These are phyloP conservation scores for Strigamia transsilvanica DNA, from an alignment of 2,888 invertebrate species.

Conservation along the genomic window DNA sequence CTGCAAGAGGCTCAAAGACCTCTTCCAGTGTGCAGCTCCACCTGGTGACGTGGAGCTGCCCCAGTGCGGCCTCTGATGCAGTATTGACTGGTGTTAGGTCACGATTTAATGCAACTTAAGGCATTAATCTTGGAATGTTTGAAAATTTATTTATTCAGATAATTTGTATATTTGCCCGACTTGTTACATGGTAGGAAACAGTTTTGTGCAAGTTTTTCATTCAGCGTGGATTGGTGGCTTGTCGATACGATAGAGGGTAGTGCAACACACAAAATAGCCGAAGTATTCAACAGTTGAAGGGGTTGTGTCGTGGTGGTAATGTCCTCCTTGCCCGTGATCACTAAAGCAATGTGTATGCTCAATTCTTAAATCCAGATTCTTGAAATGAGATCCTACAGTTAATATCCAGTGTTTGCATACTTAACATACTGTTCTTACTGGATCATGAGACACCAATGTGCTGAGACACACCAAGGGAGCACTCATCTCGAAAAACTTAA, in stretches of 20 bases:
- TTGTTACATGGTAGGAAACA: too few species aligned
- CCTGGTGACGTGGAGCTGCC: too few species aligned
- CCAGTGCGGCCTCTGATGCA: too few species aligned
- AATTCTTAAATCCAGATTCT: slow-evolving; percentile 64
- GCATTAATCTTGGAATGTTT: too few species aligned
- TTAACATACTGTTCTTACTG: slow-evolving; percentile 68
- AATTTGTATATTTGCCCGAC: too few species aligned
- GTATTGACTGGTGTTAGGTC: too few species aligned
- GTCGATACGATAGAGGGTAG: neutral
- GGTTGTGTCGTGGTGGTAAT: slow-evolving; percentile 68
- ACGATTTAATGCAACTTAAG: too few species aligned
- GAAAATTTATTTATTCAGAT: too few species aligned
- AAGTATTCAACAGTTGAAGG: slow-evolving; percentile 60
- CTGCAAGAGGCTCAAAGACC: too few species aligned
- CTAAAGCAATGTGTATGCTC: slow-evolving; percentile 69
- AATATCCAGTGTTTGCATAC: neutral
- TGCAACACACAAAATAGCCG: neutral
- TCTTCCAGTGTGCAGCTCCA: too few species aligned
- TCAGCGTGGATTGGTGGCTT: neutral
- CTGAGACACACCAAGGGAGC: slow-evolving; percentile 89
- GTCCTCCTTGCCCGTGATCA: slow-evolving; percentile 62
- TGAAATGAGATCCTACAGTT: neutral
- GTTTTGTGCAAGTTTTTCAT: too few species aligned
- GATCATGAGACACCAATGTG: slow-evolving; percentile 84
- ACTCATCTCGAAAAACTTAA: slow-evolving; percentile 88